Evolutionary conservation across 2,113 vertebrate species (phyloP).

Genomic region (Stegostoma tigrinum): DNA sequence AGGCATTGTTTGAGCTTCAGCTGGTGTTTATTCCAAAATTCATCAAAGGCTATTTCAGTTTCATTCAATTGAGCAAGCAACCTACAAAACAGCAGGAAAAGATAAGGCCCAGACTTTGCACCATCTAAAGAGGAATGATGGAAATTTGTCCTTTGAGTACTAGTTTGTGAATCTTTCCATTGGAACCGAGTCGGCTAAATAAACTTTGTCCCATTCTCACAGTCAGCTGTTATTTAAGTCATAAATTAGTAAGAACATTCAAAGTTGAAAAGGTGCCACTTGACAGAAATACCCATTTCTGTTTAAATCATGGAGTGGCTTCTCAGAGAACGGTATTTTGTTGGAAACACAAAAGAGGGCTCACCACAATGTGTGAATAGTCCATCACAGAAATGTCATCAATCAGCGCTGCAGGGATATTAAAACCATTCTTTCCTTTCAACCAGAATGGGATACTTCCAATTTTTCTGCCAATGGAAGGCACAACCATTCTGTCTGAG

Average conservation of each 20-base stretch:
- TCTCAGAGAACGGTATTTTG: constrained; percentile 33
- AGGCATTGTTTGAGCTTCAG: constrained; percentile 89
- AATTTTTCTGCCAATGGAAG: not conserved
- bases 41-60: constrained; percentile 85
- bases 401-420: not conserved
- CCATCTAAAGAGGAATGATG: not conserved
- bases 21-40: constrained; percentile 90
- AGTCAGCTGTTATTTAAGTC: not conserved
- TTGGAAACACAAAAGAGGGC: not conserved
- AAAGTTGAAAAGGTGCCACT: constrained; percentile 29
- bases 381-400: not conserved
- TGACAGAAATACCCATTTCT: not conserved
- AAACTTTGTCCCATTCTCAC: not conserved
- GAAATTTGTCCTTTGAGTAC: not conserved
- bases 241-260: constrained; percentile 42
- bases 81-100: constrained; percentile 49
- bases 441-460: not conserved
- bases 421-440: not conserved
- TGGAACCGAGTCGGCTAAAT: not conserved
- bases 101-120: not conserved
- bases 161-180: not conserved
- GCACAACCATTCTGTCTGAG: not conserved
- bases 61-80: constrained; percentile 83
- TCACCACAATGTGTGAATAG: not conserved
- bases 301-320: constrained; percentile 35